Base-by-base conservation (phyloP, 2,797 vertebrate genomes). In the Mormyrus proboscirostris region DNA sequence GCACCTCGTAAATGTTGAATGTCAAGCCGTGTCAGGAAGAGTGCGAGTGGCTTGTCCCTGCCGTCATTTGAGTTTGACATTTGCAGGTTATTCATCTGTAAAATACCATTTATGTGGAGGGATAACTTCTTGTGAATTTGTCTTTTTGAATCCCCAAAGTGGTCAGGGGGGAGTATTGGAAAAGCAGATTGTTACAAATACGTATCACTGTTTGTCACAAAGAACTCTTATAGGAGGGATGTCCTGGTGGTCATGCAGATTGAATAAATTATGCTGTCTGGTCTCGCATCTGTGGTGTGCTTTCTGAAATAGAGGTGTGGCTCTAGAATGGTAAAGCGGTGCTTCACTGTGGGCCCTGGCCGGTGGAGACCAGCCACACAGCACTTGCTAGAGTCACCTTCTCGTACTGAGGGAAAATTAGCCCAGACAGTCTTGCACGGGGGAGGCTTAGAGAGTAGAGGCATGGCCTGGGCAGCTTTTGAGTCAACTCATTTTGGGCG, bases 61-160 rank as follows among this genome's bases (percentile, higher is more conserved):
- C 4, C 87, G 25, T 87, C 59, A 51, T 86, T 87, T 87, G 62
- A 33, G 62, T 76, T 19, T 89, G 89, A 89, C 89, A 89, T 89
- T 89, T 89, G 83, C 55, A 87, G 83, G 62, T 86, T 57, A 87
- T 79, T 89, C 89, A 55, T 76, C 62, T 16, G 49, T 87, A 55
- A 88, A 89, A 89, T 55, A 53, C 47, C 57, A 87, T 87, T 89
- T 79, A 89, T 87, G 55, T 0, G 83, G 57, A 85, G 16, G 14
- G 59, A 16, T 65, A 57, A 57, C 85, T 53, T 85, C 50, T 33
- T 41, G 33, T 57, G 51, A 59, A 41, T 87, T 16, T 55, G 86
- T 33, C 86, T 87, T 51, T 59, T 29, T 41, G 86, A 59, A 87
- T 57, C 53, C 53, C 53, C 16, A 33, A 19, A 57, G 85, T 19